A percentile compares a stretch with the other conserved stretches of the same genome.
Conservation (phyloP, 1,140 invertebrate species). For the Melitaea cinxia region DNA sequence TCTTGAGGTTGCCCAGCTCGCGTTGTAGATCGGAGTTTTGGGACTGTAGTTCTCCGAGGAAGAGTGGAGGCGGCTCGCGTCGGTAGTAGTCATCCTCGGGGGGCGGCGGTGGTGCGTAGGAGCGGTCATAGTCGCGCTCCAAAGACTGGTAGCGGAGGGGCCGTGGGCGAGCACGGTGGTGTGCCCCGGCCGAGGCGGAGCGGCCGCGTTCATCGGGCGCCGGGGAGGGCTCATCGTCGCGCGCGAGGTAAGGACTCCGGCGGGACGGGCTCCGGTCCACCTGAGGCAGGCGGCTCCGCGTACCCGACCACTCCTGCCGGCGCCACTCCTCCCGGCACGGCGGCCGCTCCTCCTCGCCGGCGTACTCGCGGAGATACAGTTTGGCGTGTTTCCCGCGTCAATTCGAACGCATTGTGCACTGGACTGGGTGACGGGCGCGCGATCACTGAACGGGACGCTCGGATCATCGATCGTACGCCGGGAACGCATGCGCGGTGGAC, state of each 20-base stretch:
- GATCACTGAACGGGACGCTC: slow-evolving; percentile 64
- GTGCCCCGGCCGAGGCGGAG: slow-evolving; percentile 75
- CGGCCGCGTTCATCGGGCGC: slow-evolving; percentile 81
- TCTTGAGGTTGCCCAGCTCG: slow-evolving; percentile 97
- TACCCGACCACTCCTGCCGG: slow-evolving; percentile 78
- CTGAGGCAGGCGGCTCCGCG: slow-evolving; percentile 84
- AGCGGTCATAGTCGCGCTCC: slow-evolving; percentile 73
- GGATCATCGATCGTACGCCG: slow-evolving; percentile 60
- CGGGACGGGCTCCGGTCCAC: slow-evolving; percentile 91
- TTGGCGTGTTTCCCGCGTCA: slow-evolving; percentile 75
- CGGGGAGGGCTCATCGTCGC: slow-evolving; percentile 90
- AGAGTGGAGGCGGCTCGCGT: slow-evolving; percentile 78
- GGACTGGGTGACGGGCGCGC: slow-evolving; percentile 64
- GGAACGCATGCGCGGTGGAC: slow-evolving; percentile 55
- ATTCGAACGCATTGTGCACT: slow-evolving; percentile 74
- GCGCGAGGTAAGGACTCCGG: slow-evolving; percentile 85
- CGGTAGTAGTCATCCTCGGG: slow-evolving; percentile 74
- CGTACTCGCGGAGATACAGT: slow-evolving; percentile 78
- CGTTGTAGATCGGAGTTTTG: slow-evolving; percentile 97
- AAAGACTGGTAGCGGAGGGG: slow-evolving; percentile 74
- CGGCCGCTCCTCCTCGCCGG: slow-evolving; percentile 73
- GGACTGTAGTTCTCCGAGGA: slow-evolving; percentile 95
- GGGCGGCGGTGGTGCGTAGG: slow-evolving; percentile 72
- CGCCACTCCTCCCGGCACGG: slow-evolving; percentile 76
- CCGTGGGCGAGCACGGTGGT: slow-evolving; percentile 65